Percentiles rank a stretch among this genome's conserved stretches.
These are phyloP conservation scores for Rapana venosa DNA, from an alignment of 2,888 invertebrate species.

Conservation along the genomic window DNA sequence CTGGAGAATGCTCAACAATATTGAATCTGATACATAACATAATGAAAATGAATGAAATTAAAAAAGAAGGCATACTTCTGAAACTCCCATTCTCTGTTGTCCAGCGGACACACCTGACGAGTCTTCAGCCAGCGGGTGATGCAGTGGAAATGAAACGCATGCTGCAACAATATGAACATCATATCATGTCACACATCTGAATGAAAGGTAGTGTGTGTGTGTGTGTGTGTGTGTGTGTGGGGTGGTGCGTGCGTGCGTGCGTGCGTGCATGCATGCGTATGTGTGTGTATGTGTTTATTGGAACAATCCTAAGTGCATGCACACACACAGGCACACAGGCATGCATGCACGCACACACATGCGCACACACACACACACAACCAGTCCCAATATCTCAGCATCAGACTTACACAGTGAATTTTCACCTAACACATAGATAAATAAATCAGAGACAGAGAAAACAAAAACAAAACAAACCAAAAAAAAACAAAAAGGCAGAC, in stretches of 20 bases:
- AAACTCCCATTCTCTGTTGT: conserved; percentile 99
- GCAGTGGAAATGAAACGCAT: conserved; percentile 99
- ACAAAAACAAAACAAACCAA: too few species aligned
- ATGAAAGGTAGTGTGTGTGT: not conserved
- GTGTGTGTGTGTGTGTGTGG: too few species aligned
- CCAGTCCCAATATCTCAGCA: too few species aligned
- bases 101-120: conserved; percentile 98
- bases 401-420: too few species aligned
- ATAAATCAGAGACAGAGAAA: too few species aligned
- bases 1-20: too few species aligned
- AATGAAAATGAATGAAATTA: not conserved
- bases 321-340: not conserved
- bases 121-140: conserved; percentile 99
- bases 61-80: conserved; percentile 87
- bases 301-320: too few species aligned
- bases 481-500: too few species aligned
- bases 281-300: too few species aligned
- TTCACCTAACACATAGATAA: too few species aligned
- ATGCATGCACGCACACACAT: not conserved
- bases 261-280: too few species aligned
- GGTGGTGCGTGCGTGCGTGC: too few species aligned
- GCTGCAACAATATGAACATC: conserved; percentile 81
- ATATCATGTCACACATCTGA: not conserved
- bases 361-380: not conserved
- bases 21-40: not conserved